These are phyloP conservation scores for Lipophrys pholis DNA, from an alignment of 2,113 vertebrate genomes.

Conservation along the genomic window DNA sequence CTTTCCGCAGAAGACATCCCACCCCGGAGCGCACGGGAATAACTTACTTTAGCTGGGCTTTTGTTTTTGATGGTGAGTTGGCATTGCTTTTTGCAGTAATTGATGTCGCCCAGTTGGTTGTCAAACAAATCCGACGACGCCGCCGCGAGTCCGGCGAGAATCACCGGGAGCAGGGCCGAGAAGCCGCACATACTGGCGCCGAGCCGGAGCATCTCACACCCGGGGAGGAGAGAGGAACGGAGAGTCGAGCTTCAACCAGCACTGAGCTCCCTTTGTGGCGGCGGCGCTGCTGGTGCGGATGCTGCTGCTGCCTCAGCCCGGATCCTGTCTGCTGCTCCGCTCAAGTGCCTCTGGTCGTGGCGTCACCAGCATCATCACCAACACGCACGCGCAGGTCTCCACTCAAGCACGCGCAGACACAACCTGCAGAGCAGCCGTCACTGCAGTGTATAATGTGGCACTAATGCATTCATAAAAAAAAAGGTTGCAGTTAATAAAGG, in stretches of 20 bases:
- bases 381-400: constrained; percentile 42
- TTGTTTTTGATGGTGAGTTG: constrained; percentile 85
- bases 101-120: constrained; percentile 89
- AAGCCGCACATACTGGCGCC: constrained; percentile 75
- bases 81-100: constrained; percentile 90
- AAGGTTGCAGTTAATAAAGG: neutral
- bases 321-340: constrained; percentile 66
- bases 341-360: constrained; percentile 65
- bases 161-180: constrained; percentile 77
- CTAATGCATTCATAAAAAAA: constrained; percentile 3
- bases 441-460: constrained; percentile 60
- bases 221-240: constrained; percentile 50
- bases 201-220: constrained; percentile 71
- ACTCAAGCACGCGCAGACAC: constrained; percentile 3
- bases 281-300: constrained; percentile 38
- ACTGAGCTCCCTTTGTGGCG: constrained; percentile 49
- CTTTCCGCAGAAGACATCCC: constrained; percentile 22
- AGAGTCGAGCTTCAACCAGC: constrained; percentile 45
- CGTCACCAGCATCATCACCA: constrained; percentile 75
- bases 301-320: constrained; percentile 30
- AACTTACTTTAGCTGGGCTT: constrained; percentile 86
- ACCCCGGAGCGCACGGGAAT: neutral
- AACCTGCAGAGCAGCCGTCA: constrained; percentile 37
- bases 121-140: constrained; percentile 85
- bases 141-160: constrained; percentile 76